Percentiles rank a stretch among this genome's conserved stretches.
Evolutionary conservation across 2,888 invertebrate genomes (phyloP).

Genomic region (Plutella xylostella): DNA sequence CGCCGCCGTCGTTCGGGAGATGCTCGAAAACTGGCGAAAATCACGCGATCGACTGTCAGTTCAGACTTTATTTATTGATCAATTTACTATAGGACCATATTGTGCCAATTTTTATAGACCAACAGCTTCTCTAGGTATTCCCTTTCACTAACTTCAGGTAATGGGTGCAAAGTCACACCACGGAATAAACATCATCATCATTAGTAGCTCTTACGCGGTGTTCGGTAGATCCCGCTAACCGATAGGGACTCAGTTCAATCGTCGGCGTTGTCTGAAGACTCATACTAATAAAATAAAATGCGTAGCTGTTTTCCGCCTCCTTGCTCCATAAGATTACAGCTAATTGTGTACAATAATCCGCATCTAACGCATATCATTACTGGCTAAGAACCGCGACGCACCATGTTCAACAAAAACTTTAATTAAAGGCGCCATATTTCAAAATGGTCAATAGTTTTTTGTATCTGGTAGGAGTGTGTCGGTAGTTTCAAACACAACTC

Average conservation of each 20-base stretch:
- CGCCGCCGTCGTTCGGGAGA: too few relatives aligned
- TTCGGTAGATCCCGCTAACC: too few relatives aligned
- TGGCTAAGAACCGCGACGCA: constrained; percentile 7
- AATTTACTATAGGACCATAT: too few relatives aligned
- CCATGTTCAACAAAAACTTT: not conserved
- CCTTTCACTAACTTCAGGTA: too few relatives aligned
- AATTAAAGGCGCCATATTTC: constrained; percentile 6
- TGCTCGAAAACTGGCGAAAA: not conserved
- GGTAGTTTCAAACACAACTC: not conserved
- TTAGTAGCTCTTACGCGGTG: too few relatives aligned
- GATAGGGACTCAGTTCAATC: too few relatives aligned
- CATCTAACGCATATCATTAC: constrained; percentile 13
- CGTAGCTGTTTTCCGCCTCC: constrained; percentile 12
- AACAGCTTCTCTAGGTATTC: too few relatives aligned
- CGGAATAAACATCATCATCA: too few relatives aligned
- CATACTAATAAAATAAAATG: not conserved
- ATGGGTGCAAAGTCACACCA: too few relatives aligned
- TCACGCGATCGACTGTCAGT: not conserved
- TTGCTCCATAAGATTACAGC: constrained; percentile 14
- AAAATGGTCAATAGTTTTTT: not conserved
- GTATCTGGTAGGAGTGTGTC: not conserved
- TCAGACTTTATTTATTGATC: not conserved
- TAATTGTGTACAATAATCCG: constrained; percentile 22
- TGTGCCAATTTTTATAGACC: too few relatives aligned
- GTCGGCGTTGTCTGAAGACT: too few relatives aligned